A percentile compares a stretch with the other conserved stretches of the same genome.
Conservation (phyloP, 2,797 vertebrate genomes). For the Tarsius wallacei region DNA sequence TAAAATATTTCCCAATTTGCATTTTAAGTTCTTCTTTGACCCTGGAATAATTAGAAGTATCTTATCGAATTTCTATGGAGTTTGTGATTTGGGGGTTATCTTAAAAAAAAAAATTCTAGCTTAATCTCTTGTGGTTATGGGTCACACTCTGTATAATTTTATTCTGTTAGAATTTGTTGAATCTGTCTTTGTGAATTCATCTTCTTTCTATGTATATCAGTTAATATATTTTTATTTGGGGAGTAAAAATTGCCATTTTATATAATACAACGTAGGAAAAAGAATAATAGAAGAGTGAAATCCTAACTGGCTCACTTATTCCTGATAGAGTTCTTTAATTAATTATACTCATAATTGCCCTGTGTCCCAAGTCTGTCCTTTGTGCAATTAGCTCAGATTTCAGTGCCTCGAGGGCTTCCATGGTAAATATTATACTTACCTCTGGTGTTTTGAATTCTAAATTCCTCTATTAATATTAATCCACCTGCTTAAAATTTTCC, state of each 20-base stretch:
- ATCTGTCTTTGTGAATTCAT: not conserved
- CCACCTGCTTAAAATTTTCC: constrained; percentile 50
- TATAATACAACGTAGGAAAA: not conserved
- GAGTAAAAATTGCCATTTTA: not conserved
- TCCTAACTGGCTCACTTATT: not conserved
- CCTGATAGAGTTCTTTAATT: constrained; percentile 48
- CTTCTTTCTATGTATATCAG: not conserved
- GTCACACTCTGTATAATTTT: not conserved
- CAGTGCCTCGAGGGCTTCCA: not conserved
- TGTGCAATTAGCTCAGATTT: constrained; percentile 41
- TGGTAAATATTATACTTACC: not conserved
- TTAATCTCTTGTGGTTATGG: not conserved
- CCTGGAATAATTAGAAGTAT: not conserved
- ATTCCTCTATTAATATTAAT: constrained; percentile 65
- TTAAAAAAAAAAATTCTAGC: not conserved
- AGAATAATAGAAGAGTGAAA: not conserved
- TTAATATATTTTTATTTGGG: not conserved
- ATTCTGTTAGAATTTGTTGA: not conserved
- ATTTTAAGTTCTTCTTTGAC: not conserved
- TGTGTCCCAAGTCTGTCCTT: not conserved
- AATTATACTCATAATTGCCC: constrained; percentile 47
- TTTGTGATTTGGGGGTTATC: not conserved
- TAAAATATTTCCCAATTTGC: not conserved
- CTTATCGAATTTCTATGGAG: not conserved
- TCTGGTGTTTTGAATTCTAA: not conserved